These are phyloP conservation scores for Saccostrea glomerata DNA, from an alignment of 1,140 invertebrate genomes.

Conservation along the genomic window DNA sequence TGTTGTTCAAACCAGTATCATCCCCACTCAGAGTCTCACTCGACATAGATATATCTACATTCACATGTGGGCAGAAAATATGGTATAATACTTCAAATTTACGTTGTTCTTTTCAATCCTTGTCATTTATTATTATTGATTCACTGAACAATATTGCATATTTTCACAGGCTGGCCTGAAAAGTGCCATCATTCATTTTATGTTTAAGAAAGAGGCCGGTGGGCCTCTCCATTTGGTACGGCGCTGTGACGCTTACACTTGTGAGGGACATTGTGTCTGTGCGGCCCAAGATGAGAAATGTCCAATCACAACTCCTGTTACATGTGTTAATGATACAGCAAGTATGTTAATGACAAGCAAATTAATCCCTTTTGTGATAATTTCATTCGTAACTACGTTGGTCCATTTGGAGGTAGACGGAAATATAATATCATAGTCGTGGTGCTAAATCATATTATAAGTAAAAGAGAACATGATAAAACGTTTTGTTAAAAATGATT, in stretches of 20 bases:
- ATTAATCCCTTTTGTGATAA: not conserved
- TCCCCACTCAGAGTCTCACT: constrained; percentile 50
- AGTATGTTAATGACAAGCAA: not conserved
- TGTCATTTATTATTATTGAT: too few relatives aligned
- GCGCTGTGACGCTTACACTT: constrained; percentile 58
- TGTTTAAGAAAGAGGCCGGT: constrained; percentile 49
- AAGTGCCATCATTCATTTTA: constrained; percentile 55
- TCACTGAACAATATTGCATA: too few relatives aligned
- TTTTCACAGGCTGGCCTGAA: constrained; percentile 57
- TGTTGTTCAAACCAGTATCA: constrained; percentile 51
- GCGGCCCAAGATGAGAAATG: constrained; percentile 55
- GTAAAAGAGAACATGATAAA: too few relatives aligned
- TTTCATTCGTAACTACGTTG: not conserved
- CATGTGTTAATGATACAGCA: constrained; percentile 39
- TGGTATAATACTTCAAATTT: constrained; percentile 34
- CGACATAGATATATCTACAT: constrained; percentile 50
- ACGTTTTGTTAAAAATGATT: not conserved
- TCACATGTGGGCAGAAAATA: constrained; percentile 58
- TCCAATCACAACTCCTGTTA: constrained; percentile 24
- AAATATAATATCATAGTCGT: too few relatives aligned
- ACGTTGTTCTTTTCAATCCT: too few relatives aligned
- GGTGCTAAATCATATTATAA: too few relatives aligned
- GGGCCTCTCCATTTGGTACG: constrained; percentile 53
- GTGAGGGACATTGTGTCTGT: constrained; percentile 62
- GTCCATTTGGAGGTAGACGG: too few relatives aligned